These are phyloP conservation scores for Hydrophis major DNA, from an alignment of 2,797 vertebrate genomes.

Conservation along the genomic window DNA sequence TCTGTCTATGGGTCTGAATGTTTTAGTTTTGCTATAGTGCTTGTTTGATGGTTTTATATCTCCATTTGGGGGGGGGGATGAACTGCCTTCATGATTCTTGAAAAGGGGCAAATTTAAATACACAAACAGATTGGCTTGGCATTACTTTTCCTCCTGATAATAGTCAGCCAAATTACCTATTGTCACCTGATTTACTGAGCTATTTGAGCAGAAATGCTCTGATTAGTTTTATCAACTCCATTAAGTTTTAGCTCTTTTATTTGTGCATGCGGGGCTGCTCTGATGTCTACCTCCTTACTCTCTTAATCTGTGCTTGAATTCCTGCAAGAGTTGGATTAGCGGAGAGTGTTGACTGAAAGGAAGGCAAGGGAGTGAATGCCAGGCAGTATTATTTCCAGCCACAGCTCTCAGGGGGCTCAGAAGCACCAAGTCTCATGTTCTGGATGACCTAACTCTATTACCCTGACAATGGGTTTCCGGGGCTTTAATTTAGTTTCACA, in stretches of 20 bases:
- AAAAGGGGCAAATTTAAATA: not conserved
- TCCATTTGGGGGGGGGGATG: not conserved
- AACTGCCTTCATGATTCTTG: not conserved
- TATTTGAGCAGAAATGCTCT: not conserved
- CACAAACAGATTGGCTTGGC: not conserved
- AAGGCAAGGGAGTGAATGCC: fast-evolving
- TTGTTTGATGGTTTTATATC: not conserved
- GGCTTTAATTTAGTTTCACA: conserved; percentile 4
- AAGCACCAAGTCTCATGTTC: not conserved
- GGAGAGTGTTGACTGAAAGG: not conserved
- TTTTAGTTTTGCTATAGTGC: not conserved
- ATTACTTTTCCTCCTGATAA: not conserved
- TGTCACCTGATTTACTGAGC: not conserved
- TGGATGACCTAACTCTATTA: not conserved
- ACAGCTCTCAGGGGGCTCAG: not conserved
- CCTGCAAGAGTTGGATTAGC: not conserved
- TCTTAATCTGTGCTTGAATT: not conserved
- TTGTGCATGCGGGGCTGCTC: not conserved
- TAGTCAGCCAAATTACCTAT: not conserved
- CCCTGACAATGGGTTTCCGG: not conserved
- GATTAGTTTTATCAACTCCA: conserved; percentile 7
- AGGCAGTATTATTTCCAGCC: not conserved
- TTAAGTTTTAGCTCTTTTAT: conserved; percentile 6
- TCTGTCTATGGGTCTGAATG: not conserved
- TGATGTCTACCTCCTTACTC: not conserved